These are phyloP conservation scores for Rhabdornis inornatus DNA, from an alignment of 2,113 vertebrate species.

Conservation along the genomic window DNA sequence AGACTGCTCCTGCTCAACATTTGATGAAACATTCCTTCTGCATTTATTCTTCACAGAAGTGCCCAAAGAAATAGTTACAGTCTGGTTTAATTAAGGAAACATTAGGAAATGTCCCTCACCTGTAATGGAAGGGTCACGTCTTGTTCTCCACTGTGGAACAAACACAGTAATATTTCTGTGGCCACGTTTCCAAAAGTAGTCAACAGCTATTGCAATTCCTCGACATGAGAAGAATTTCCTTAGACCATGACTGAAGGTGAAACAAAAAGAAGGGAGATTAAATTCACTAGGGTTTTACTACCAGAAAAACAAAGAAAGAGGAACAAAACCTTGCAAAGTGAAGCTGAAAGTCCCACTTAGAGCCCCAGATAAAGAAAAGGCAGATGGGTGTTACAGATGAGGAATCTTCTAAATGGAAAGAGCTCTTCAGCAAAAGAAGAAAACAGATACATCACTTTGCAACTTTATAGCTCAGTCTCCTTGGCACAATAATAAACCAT, in stretches of 20 bases:
- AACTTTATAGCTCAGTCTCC: not conserved
- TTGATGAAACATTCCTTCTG: not conserved
- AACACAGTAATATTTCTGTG: slow-evolving; percentile 96
- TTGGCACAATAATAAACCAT: not conserved
- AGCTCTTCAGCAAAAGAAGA: not conserved
- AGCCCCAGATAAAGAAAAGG: not conserved
- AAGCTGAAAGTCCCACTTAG: not conserved
- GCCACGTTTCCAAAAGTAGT: slow-evolving; percentile 92
- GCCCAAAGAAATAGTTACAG: not conserved
- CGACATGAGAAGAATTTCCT: slow-evolving; percentile 93
- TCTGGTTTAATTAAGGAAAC: not conserved
- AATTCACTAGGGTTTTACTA: not conserved
- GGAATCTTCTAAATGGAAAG: not conserved
- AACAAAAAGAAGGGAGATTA: not conserved
- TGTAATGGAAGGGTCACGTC: slow-evolving; percentile 85
- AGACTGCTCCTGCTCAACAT: not conserved
- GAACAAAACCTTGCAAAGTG: not conserved
- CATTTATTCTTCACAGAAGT: not conserved
- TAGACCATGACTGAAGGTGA: slow-evolving; percentile 83
- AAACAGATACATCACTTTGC: not conserved
- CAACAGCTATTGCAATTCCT: slow-evolving; percentile 93
- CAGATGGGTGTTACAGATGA: accelerated
- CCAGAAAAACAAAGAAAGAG: not conserved
- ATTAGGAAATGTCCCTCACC: slow-evolving; percentile 69
- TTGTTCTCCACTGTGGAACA: slow-evolving; percentile 96